Evolutionary conservation across 2,888 invertebrate species (phyloP).

Genomic region (Atethmia centrago): DNA sequence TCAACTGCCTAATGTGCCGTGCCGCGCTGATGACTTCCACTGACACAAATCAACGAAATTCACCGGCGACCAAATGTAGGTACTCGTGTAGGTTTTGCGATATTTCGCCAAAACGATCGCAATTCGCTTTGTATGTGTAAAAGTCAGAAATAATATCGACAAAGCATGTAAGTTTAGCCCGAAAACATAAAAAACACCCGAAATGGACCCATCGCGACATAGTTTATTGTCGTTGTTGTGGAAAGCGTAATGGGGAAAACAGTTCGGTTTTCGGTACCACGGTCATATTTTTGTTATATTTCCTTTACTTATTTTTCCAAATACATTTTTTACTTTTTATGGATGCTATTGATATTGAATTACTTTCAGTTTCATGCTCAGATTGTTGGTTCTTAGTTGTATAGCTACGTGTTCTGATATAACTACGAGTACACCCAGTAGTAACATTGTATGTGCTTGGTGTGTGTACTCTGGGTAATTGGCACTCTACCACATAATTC

Average conservation of each 20-base stretch:
- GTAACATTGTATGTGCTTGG: constrained; percentile 36
- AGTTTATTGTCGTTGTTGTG: constrained; percentile 71
- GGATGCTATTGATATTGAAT: constrained; percentile 53
- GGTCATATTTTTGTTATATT: constrained; percentile 61
- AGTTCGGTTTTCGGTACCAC: constrained; percentile 63
- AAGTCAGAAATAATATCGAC: constrained; percentile 56
- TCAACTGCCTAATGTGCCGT: constrained; percentile 47
- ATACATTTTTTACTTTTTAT: constrained; percentile 60
- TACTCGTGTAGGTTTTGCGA: constrained; percentile 19
- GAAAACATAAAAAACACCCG: constrained; percentile 63
- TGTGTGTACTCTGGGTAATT: constrained; percentile 43
- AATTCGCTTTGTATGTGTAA: constrained; percentile 42
- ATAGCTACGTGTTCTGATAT: constrained; percentile 12
- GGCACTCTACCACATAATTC: constrained; percentile 37
- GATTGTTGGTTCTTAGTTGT: constrained; percentile 36
- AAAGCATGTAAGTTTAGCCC: constrained; percentile 54
- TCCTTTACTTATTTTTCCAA: constrained; percentile 61
- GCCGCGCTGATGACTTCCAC: constrained; percentile 39
- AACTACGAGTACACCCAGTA: constrained; percentile 25
- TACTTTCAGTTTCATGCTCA: constrained; percentile 50
- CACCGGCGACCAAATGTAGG: constrained; percentile 9
- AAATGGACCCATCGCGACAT: constrained; percentile 64
- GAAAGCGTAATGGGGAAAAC: constrained; percentile 69
- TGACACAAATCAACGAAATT: constrained; percentile 45
- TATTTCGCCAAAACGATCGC: constrained; percentile 18